Conservation (phyloP, 2,113 vertebrate genomes). For the Lagopus leucura region DNA sequence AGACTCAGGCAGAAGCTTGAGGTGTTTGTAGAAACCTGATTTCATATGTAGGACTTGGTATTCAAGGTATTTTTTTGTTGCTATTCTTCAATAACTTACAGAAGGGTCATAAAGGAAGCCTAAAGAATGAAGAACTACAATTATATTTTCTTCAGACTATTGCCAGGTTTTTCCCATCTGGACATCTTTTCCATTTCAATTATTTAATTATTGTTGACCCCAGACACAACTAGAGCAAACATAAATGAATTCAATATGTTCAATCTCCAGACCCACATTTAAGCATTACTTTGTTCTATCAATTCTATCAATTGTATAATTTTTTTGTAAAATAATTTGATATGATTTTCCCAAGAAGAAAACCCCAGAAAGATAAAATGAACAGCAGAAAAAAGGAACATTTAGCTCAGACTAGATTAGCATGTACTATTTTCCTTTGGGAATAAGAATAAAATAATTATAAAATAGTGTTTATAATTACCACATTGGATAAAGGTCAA, state of each 20-base stretch:
- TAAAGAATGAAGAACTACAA: background rate
- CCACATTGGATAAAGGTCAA: conserved; percentile 31
- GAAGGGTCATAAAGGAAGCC: background rate
- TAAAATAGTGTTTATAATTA: conserved; percentile 43
- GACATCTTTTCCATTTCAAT: background rate
- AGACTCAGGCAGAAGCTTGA: background rate
- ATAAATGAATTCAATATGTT: background rate
- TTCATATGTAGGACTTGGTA: background rate
- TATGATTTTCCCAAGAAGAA: background rate
- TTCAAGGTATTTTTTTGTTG: background rate
- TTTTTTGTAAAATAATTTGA: background rate
- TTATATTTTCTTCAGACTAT: background rate
- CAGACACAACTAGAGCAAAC: background rate
- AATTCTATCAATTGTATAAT: background rate
- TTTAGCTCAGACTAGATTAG: background rate
- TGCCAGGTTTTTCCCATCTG: background rate
- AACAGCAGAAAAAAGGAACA: background rate
- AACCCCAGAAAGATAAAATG: background rate
- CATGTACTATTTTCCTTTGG: background rate
- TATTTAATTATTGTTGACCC: background rate
- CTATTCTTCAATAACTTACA: background rate
- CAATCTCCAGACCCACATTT: background rate
- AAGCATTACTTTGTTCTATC: background rate
- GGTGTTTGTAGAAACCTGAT: background rate
- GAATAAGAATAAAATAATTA: conserved; percentile 44